A percentile compares a stretch with the other conserved stretches of the same genome.
Conservation (phyloP, 2,888 invertebrate genomes). For the Apamea monoglypha region DNA sequence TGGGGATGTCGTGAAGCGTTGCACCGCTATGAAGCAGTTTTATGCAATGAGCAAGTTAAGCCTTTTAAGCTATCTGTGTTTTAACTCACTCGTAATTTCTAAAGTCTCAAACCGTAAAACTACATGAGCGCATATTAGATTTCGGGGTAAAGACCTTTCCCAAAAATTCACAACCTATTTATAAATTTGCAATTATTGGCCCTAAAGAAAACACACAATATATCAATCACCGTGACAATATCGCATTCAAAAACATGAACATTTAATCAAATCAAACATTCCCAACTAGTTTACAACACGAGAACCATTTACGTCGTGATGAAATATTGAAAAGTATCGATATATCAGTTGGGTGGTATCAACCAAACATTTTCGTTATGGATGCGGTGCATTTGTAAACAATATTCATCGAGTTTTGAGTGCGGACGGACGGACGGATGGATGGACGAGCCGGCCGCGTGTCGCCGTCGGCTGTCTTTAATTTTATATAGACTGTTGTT, state of each 20-base stretch:
- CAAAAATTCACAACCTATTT: neutral
- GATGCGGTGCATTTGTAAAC: conserved; percentile 84
- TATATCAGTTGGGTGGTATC: conserved; percentile 74
- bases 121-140: neutral
- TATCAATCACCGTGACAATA: conserved; percentile 41
- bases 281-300: conserved; percentile 50
- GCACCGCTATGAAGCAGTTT: neutral
- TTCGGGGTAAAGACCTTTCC: neutral
- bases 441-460: conserved; percentile 56
- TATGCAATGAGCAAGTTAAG: neutral
- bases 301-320: conserved; percentile 57
- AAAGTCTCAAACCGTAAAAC: neutral
- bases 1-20: conserved; percentile 3
- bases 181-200: neutral
- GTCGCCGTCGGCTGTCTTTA: conserved; percentile 80
- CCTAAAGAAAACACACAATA: conserved; percentile 9
- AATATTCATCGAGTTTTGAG: conserved; percentile 76
- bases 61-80: neutral
- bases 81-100: neutral
- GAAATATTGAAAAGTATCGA: conserved; percentile 67
- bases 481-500: conserved; percentile 81
- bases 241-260: conserved; percentile 40
- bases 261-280: conserved; percentile 58
- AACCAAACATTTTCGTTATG: conserved; percentile 81
- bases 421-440: conserved; percentile 68